Percentiles rank a stretch among this genome's conserved stretches.
Evolutionary conservation across 2,888 invertebrate species (phyloP).

Genomic region (Habrosyne pyritoides): DNA sequence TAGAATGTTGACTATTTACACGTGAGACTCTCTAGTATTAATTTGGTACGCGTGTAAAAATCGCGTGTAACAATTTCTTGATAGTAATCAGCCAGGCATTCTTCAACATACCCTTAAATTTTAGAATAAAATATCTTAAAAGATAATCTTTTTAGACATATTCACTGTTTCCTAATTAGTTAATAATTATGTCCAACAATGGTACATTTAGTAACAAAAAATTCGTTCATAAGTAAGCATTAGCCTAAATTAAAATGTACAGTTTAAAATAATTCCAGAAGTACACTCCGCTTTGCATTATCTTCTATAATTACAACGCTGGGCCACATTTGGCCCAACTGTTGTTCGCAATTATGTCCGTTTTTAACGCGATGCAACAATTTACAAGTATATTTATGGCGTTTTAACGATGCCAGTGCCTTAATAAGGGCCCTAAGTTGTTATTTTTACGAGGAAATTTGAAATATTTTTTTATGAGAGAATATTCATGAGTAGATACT

Average conservation of each 20-base stretch:
- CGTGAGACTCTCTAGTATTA: too few species aligned
- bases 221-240: slow-evolving; percentile 11
- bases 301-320: slow-evolving; percentile 27
- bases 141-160: too few species aligned
- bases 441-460: slow-evolving; percentile 1
- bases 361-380: slow-evolving; percentile 38
- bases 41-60: too few species aligned
- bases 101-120: too few species aligned
- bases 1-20: too few species aligned
- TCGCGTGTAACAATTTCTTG: too few species aligned
- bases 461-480: not conserved
- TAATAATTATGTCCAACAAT: not conserved
- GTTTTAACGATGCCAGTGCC: slow-evolving; percentile 32
- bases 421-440: slow-evolving; percentile 19
- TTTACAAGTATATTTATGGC: slow-evolving; percentile 38
- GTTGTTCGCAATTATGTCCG: slow-evolving; percentile 29
- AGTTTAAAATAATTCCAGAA: slow-evolving; percentile 14
- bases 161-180: too few species aligned
- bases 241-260: slow-evolving; percentile 11
- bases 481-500: not conserved
- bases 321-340: slow-evolving; percentile 23
- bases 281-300: slow-evolving; percentile 16
- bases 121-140: too few species aligned
- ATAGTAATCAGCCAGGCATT: too few species aligned
- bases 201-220: not conserved